phyloP scores from a whole-genome alignment of 2,888 invertebrate species.

The Nephrotoma guestfalica region DNA sequence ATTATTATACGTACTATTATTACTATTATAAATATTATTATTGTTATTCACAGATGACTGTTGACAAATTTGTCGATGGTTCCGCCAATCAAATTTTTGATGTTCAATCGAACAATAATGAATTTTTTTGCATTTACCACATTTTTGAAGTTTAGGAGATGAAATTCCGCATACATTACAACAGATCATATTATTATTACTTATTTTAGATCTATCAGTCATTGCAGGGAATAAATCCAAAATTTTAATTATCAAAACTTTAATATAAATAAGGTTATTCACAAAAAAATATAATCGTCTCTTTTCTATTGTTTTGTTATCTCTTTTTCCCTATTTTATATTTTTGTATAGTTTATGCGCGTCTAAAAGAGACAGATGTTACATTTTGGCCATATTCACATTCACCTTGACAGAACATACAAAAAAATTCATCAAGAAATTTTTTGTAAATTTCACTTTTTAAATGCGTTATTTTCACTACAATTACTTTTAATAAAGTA shows the following conservation, averaged over 20 bases:
- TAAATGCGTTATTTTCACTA: neutral
- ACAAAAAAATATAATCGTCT: neutral
- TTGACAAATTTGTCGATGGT: constrained; percentile 35
- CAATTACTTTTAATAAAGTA: neutral
- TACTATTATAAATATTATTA: neutral
- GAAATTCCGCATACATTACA: neutral
- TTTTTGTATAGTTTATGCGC: neutral
- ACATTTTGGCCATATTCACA: neutral
- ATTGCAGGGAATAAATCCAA: neutral
- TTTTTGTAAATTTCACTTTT: neutral
- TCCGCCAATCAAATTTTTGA: constrained; percentile 56
- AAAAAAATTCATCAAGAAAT: neutral
- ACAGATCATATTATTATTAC: neutral
- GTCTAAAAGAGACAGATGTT: neutral
- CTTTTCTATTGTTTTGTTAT: neutral
- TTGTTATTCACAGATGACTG: neutral
- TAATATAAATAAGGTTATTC: neutral
- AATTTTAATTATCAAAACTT: neutral
- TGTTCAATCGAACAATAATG: constrained; percentile 57
- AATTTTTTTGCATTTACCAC: constrained; percentile 50
- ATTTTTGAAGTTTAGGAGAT: constrained; percentile 33
- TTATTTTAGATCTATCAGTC: neutral
- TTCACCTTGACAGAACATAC: neutral
- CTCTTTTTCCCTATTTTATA: neutral
- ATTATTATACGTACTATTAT: neutral